phyloP scores from a whole-genome alignment of 2,888 invertebrate species.

The Eutolmus rufibarbis region DNA sequence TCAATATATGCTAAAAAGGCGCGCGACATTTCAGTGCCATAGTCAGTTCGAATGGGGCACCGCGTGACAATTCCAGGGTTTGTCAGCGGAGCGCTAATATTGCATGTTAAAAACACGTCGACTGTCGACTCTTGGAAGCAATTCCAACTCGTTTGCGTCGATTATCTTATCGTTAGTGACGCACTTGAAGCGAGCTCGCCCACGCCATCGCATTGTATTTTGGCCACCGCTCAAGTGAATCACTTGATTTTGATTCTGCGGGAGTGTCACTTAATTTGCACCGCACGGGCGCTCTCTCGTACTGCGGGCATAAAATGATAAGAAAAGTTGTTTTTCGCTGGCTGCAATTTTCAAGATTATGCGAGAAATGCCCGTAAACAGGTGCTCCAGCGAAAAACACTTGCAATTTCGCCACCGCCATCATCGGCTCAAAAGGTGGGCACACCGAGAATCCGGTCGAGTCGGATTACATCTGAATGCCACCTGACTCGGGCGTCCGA shows the following conservation, averaged over 20 bases:
- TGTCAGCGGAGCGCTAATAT: neutral
- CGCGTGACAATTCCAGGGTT: neutral
- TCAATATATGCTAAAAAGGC: neutral
- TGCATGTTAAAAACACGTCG: neutral
- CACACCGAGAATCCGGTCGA: neutral
- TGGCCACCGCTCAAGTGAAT: neutral
- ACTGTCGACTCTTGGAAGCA: neutral
- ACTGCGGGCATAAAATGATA: neutral
- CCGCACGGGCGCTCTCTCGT: neutral
- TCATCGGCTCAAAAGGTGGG: neutral
- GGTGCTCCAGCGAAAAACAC: neutral
- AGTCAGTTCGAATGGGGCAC: neutral
- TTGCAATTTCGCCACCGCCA: neutral
- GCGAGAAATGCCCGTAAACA: neutral
- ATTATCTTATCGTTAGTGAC: constrained; percentile 23
- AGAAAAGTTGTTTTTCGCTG: neutral
- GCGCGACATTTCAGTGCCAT: neutral
- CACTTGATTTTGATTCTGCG: neutral
- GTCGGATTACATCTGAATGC: neutral
- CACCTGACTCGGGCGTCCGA: neutral
- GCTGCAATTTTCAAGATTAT: neutral
- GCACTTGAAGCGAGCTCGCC: neutral
- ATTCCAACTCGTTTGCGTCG: neutral
- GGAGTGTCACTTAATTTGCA: neutral
- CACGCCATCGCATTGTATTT: neutral